Base-by-base conservation (phyloP, 2,888 invertebrate genomes). In the Molorchus minor region DNA sequence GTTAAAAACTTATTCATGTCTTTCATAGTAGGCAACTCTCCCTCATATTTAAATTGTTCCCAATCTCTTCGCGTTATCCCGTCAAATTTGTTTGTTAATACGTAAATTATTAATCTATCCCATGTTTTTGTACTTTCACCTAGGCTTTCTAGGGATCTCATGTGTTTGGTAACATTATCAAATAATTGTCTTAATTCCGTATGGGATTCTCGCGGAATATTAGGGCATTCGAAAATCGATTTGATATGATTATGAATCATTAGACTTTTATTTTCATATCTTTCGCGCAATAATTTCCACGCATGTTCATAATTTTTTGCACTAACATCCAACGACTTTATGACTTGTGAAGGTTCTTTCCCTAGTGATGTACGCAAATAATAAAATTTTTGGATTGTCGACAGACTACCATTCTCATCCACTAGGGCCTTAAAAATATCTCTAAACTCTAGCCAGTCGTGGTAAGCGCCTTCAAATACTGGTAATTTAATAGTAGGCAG, bases 41-140 rank as follows among this genome's bases (percentile, higher is more conserved):
- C 29, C 25, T 40, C 15, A 17, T 21, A 40, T 33, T 33, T 35
- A 16, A n/a, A n/a, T n/a, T n/a, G n/a, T n/a, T n/a, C n/a, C n/a
- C n/a, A n/a, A n/a, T n/a, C n/a, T n/a, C n/a, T 43, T 15, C 35
- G 16, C 10, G 60, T 60, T 2, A 19, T 35, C 2, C 30, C 13
- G 35, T 61, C 57, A 13, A 61, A 57, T 47, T 61, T 61, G 25
- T 19, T 56, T 35, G 25, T 33, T 51, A 59, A 5, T 5, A 59
- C 43, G 36, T 59, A 56, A 41, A 46, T 52, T 33, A 61, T n/a
- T 30, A 61, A 21, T 19, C 38, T 21, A 33, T 56, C 60, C 56
- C 56, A 60, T 2, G 13, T 1, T 7, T 41, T 20, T 1, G 5
- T 19, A 40, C 1, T 38, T 38, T 38, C 38, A 4, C 15, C 38